These are phyloP conservation scores for Corythornis madagascariensis DNA, from an alignment of 2,113 vertebrate genomes.

Conservation along the genomic window DNA sequence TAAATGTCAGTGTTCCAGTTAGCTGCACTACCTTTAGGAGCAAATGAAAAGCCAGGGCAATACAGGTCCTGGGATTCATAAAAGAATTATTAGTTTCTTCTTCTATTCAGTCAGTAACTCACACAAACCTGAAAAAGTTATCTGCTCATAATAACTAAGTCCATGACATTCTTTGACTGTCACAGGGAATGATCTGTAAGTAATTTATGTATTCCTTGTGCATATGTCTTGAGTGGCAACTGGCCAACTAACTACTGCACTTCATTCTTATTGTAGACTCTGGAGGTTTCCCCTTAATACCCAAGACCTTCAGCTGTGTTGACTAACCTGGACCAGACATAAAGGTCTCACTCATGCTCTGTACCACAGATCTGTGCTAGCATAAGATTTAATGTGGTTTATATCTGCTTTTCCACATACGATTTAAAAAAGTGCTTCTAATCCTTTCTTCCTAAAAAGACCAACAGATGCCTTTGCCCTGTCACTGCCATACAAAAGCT, in stretches of 20 bases:
- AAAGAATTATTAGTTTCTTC: too few relatives aligned
- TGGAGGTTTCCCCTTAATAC: not conserved
- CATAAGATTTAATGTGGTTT: not conserved
- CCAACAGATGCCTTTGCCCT: too few relatives aligned
- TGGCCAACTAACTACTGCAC: not conserved
- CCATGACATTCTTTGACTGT: not conserved
- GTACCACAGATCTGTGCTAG: not conserved
- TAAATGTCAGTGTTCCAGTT: too few relatives aligned
- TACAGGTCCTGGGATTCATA: too few relatives aligned
- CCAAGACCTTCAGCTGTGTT: rapidly evolving
- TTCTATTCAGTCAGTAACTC: too few relatives aligned
- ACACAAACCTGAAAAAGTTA: too few relatives aligned
- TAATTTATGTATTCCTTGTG: not conserved
- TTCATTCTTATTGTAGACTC: not conserved
- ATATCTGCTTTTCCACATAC: not conserved
- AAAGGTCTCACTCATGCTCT: not conserved
- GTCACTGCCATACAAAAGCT: too few relatives aligned
- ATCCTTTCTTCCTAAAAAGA: too few relatives aligned
- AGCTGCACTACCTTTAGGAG: too few relatives aligned
- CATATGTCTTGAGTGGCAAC: not conserved
- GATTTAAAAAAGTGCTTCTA: not conserved
- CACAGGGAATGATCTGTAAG: not conserved
- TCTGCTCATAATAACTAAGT: too few relatives aligned
- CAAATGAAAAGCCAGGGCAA: too few relatives aligned
- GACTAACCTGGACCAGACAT: too few relatives aligned